Conservation (phyloP, 2,113 vertebrate genomes). For the Coptodon rendalli region DNA sequence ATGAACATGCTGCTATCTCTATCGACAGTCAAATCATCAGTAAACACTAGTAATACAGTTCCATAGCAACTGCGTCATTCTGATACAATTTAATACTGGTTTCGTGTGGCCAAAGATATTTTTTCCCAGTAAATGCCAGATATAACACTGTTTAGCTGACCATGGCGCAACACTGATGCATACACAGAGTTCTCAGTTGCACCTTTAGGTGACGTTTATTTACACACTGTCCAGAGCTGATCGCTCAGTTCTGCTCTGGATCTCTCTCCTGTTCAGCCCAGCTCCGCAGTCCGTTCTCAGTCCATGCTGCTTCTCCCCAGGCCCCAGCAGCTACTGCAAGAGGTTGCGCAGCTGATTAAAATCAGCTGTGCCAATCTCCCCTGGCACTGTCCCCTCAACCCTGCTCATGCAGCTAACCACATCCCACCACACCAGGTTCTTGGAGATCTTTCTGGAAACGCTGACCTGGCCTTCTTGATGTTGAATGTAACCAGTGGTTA, state of each 20-base stretch:
- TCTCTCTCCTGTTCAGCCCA: neutral
- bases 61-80: neutral
- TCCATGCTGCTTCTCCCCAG: neutral
- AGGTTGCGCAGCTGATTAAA: neutral
- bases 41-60: neutral
- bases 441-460: neutral
- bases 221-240: neutral
- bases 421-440: neutral
- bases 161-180: neutral
- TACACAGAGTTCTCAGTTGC: neutral
- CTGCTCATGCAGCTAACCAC: neutral
- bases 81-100: neutral
- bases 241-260: neutral
- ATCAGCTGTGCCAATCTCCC: neutral
- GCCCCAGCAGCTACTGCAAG: neutral
- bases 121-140: neutral
- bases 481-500: neutral
- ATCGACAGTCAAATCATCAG: neutral
- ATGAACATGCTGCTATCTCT: neutral
- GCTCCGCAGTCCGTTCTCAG: neutral
- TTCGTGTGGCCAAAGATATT: neutral
- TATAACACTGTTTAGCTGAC: neutral
- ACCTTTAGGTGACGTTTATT: neutral
- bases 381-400: neutral
- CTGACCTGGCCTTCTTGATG: neutral